Percentiles rank a stretch among this genome's conserved stretches.
Conservation (phyloP, 2,888 invertebrate genomes). For the Phortica okadai region DNA sequence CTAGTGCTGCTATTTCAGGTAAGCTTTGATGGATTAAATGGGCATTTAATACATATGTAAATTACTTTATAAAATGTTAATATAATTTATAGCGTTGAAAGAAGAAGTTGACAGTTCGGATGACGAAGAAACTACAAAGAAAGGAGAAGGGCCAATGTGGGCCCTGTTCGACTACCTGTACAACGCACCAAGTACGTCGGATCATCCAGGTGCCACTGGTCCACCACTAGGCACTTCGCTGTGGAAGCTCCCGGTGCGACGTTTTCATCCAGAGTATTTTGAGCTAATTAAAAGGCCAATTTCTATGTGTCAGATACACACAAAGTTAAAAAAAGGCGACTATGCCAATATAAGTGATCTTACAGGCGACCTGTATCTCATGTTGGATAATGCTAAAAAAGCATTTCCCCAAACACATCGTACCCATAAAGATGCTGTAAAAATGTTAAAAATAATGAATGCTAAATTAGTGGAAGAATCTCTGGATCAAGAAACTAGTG, state of each 20-base stretch:
- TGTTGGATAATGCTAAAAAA: conserved; percentile 97
- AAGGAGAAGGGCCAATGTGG: conserved; percentile 90
- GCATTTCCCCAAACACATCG: conserved; percentile 90
- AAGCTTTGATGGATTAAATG: background rate
- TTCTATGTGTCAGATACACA: conserved; percentile 92
- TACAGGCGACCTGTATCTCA: conserved; percentile 94
- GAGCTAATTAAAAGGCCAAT: conserved; percentile 97
- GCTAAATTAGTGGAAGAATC: conserved; percentile 80
- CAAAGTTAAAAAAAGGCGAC: conserved; percentile 87
- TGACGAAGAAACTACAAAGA: conserved; percentile 79
- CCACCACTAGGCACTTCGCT: conserved; percentile 93
- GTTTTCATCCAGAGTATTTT: conserved; percentile 98
- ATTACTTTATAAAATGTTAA: background rate
- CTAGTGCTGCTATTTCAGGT: conserved; percentile 69
- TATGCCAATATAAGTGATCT: conserved; percentile 92
- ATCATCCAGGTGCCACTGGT: conserved; percentile 79
- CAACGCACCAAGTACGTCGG: conserved; percentile 79
- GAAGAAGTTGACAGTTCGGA: conserved; percentile 81
- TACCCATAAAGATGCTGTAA: conserved; percentile 90
- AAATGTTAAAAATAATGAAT: conserved; percentile 89
- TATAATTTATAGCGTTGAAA: conserved; percentile 75
- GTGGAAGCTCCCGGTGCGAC: conserved; percentile 92
- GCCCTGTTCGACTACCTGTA: conserved; percentile 91
- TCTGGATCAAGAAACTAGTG: conserved; percentile 70
- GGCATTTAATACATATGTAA: background rate